Conservation (phyloP, 2,888 invertebrate species). For the Bibio marci region DNA sequence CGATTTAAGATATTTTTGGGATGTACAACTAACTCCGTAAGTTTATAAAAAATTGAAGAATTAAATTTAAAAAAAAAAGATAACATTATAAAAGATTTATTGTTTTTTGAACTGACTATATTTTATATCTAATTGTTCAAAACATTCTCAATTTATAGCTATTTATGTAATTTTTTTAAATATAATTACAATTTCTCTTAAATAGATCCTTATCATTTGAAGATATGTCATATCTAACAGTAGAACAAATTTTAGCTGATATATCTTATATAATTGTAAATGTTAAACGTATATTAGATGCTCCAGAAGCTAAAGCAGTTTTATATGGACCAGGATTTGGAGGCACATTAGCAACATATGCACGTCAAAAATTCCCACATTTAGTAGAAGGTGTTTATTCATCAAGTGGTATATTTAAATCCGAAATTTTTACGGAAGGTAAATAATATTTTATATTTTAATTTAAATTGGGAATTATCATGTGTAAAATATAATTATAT, state of each 20-base stretch:
- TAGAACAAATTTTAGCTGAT: constrained; percentile 6
- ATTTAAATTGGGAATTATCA: too few relatives aligned
- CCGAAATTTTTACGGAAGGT: neutral
- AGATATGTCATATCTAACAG: constrained; percentile 3
- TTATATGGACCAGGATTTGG: constrained; percentile 6
- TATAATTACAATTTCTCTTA: too few relatives aligned
- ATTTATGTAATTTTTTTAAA: too few relatives aligned
- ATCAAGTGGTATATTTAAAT: constrained; percentile 1
- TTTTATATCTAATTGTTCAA: too few relatives aligned
- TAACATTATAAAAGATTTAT: too few relatives aligned
- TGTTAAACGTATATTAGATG: neutral
- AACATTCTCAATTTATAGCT: too few relatives aligned
- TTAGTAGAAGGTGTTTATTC: constrained; percentile 6
- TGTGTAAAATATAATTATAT: too few relatives aligned
- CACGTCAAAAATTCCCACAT: constrained; percentile 6
- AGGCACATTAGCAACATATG: constrained; percentile 4
- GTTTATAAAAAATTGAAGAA: too few relatives aligned
- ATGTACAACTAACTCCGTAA: constrained; percentile 1
- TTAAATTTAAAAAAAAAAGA: too few relatives aligned
- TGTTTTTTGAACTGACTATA: too few relatives aligned
- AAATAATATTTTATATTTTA: too few relatives aligned
- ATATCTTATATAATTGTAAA: constrained; percentile 2
- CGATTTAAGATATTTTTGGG: constrained; percentile 4
- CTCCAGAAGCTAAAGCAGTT: constrained; percentile 2
- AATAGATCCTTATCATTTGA: neutral